Base-by-base conservation (phyloP, 2,113 vertebrate genomes). In the Aegithalos caudatus region DNA sequence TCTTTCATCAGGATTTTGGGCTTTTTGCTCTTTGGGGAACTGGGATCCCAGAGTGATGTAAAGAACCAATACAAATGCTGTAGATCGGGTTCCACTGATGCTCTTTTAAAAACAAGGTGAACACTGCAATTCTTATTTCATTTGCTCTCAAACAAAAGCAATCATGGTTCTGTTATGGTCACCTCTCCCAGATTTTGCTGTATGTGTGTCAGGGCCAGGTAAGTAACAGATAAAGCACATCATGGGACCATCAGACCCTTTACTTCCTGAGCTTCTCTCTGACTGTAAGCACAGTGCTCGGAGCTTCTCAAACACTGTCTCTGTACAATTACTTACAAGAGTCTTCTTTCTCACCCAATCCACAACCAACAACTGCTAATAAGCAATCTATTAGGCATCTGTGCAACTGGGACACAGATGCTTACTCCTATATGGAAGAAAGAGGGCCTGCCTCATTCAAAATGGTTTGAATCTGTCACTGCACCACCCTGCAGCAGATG, bases 41-140 rank as follows among this genome's bases (percentile, higher is more conserved):
- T 48, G 29, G 20, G 45, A 78, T 54, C 22, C 21, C 50, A 48
- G 45, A 60, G 4, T 56, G 22, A 48, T 0, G 0, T 14, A 44
- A 31, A 48, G 51, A 88, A 81, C 8, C 42, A 88, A 47, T 17
- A 54, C 14, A 73, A 69, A 69, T 6, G 2, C 35, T 9, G 18
- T 25, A 48, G 54, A n/a, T 2, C 40, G 40, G 51, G 29, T 42
- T 70, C 82, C 25, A 62, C 0, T 50, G 42, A 81, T 0, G 2
- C 2, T 66, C 9, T 71, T 64, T 85, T 42, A 66, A 48, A 62
- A 80, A 29, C 15, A 62, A 89, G 18, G 60, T 27, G 25, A 94
- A 77, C 18, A 21, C 5, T 53, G 17, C 19, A 40, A 12, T 67
- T 83, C 19, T 84, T 40, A 72, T 25, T 90, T 80, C 28, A 73